Conservation (phyloP, 2,888 invertebrate genomes). For the Agrochola litura region DNA sequence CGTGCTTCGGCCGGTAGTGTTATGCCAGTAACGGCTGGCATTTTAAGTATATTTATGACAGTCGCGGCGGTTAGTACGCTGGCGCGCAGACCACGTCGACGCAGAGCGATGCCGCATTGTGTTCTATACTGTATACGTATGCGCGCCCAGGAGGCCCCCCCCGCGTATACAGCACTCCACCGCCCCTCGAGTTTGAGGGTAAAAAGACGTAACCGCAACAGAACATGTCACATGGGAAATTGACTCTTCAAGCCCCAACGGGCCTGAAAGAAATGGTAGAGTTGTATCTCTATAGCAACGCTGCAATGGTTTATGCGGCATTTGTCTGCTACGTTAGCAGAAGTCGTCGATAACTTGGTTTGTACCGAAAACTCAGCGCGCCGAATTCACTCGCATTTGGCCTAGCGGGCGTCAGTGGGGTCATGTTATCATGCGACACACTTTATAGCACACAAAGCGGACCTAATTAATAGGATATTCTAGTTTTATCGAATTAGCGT, state of each 20-base stretch:
- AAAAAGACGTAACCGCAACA: constrained; percentile 69
- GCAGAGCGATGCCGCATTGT: constrained; percentile 86
- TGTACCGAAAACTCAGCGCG: constrained; percentile 35
- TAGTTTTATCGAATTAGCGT: constrained; percentile 23
- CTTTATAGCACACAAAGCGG: constrained; percentile 38
- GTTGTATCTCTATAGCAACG: constrained; percentile 65
- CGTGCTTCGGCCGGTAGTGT: constrained; percentile 69
- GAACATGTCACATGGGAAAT: constrained; percentile 54
- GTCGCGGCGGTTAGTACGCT: constrained; percentile 78
- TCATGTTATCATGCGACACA: constrained; percentile 57
- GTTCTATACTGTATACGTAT: constrained; percentile 83
- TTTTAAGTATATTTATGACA: constrained; percentile 81
- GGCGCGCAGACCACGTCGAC: constrained; percentile 84
- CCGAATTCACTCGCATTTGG: constrained; percentile 26
- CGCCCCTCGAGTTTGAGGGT: constrained; percentile 50
- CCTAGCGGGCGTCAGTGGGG: constrained; percentile 29
- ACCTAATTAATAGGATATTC: constrained; percentile 41
- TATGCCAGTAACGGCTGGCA: constrained; percentile 72
- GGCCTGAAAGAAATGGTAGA: constrained; percentile 54
- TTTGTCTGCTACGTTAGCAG: constrained; percentile 48
- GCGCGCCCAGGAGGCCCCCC: constrained; percentile 72
- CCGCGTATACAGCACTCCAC: constrained; percentile 61
- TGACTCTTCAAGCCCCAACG: constrained; percentile 57
- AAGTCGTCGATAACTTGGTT: constrained; percentile 48
- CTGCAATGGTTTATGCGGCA: constrained; percentile 63